Evolutionary conservation across 1,140 invertebrate genomes (phyloP), one percentile per base, ranked within the genome.

Genomic region (Melitaea cinxia): DNA sequence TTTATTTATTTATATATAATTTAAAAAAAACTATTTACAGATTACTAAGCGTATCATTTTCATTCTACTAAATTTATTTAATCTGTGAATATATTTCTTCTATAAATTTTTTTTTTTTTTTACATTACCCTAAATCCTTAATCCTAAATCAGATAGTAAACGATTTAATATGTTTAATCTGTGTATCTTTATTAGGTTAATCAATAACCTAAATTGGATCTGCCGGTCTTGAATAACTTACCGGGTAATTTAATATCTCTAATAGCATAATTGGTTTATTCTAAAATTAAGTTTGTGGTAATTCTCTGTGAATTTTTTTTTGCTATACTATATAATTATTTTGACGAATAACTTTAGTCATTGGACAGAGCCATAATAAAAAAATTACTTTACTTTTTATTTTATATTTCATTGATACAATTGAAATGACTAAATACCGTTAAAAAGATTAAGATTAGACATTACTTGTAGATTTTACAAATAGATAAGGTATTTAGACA

Each of bases 121-220:
- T 28, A 28, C 9, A 5, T 28, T 28, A 0, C 26, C 9, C 9
- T 28, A 30, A 3, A 37, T 39, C 12, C 5, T 35, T 9, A 39
- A 21, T 12, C 6, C 10, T 17, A 10, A 12, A 47, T 1, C 10
- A 12, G 5, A 21, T 21, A 47, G 14, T 2, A 4, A 23, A 21
- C 19, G 17, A n/a, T 12, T 7, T 12, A 23, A 47, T 21, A 12
- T 63, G 33, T 37, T 50, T 49, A 42, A 56, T 64, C 35, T 57
- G 35, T 57, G 37, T 19, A 17, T 19, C 37, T 49, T 64, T 54
- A 64, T 49, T 56, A 50, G 28, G 57, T 59, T 52, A 54, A 65
- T 58, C 55, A 59, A 65, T 65, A 58, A 30, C 30, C 56, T 50
- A 68, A 68, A 68, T 62, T 62, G 53, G 53, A 61, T 68, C 54